phyloP scores from a whole-genome alignment of 2,797 vertebrate species.

The Sebastes hubbsi region DNA sequence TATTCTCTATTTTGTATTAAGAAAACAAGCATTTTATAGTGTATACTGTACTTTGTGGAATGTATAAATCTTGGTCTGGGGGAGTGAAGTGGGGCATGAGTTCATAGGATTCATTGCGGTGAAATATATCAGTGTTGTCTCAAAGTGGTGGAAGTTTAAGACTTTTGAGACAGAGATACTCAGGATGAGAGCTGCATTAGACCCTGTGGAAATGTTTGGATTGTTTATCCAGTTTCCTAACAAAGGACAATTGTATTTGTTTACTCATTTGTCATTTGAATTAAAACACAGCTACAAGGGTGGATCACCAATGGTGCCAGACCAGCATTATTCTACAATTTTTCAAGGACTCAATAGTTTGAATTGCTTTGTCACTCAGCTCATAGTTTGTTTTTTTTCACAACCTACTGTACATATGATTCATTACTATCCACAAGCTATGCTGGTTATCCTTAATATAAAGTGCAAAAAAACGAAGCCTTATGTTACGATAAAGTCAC shows the following conservation, averaged over 20 bases:
- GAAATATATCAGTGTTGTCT: constrained; percentile 28
- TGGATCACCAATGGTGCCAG: constrained; percentile 56
- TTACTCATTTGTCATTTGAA: constrained; percentile 38
- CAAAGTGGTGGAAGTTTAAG: constrained; percentile 20
- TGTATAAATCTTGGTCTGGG: constrained; percentile 31
- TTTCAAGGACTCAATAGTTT: constrained; percentile 46
- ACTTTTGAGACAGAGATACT: constrained; percentile 44
- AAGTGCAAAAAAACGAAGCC: constrained; percentile 51
- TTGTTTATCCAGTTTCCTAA: constrained; percentile 23
- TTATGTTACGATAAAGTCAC: constrained; percentile 41
- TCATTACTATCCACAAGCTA: constrained; percentile 32
- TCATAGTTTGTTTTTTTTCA: constrained; percentile 16
- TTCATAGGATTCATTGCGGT: constrained; percentile 26
- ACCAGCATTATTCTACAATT: constrained; percentile 58
- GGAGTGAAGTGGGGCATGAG: constrained; percentile 19
- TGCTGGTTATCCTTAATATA: constrained; percentile 36
- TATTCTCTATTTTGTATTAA: constrained; percentile 58
- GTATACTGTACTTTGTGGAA: constrained; percentile 54
- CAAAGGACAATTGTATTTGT: constrained; percentile 27
- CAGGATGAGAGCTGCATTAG: constrained; percentile 36
- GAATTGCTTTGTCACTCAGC: constrained; percentile 32
- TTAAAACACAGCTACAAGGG: constrained; percentile 16
- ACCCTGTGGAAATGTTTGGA: constrained; percentile 20
- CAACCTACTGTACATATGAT: constrained; percentile 44
- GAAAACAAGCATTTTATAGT: constrained; percentile 62